Evolutionary conservation across 1,140 invertebrate genomes (phyloP).

Genomic region (Caenorhabditis latens): DNA sequence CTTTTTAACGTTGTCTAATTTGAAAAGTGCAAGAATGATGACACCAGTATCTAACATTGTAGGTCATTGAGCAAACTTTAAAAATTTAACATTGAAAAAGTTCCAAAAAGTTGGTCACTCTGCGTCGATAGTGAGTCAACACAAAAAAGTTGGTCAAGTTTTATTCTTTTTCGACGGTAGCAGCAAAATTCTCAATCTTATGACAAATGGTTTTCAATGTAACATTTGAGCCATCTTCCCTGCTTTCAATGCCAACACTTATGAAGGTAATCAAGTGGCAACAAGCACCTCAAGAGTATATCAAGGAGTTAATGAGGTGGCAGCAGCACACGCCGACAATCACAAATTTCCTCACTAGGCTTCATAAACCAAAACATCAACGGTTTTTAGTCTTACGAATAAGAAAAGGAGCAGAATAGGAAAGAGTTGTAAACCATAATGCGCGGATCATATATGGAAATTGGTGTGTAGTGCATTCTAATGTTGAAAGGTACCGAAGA

Average conservation of each 20-base stretch:
- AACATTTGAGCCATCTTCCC: constrained; percentile 47
- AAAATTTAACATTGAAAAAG: too few species aligned
- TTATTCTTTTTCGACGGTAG: neutral
- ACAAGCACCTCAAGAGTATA: constrained; percentile 54
- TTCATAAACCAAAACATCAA: too few species aligned
- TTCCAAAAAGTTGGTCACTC: constrained; percentile 5
- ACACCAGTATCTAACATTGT: too few species aligned
- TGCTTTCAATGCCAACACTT: constrained; percentile 11
- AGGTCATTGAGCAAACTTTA: too few species aligned
- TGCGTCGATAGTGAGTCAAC: neutral
- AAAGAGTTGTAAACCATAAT: neutral
- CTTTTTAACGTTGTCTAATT: too few species aligned
- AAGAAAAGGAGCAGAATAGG: neutral
- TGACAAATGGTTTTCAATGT: constrained; percentile 52
- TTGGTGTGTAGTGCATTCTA: neutral
- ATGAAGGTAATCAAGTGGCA: constrained; percentile 54
- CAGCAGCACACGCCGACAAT: constrained; percentile 42
- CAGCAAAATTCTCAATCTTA: neutral
- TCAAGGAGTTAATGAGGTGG: constrained; percentile 48
- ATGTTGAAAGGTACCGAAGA: neutral
- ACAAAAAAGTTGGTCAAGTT: constrained; percentile 36
- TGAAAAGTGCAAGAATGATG: too few species aligned
- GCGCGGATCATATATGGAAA: neutral
- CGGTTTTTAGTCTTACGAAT: neutral
- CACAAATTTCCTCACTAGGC: neutral